phyloP scores from a whole-genome alignment of 2,888 invertebrate species.

The Xiphydria camelus region DNA sequence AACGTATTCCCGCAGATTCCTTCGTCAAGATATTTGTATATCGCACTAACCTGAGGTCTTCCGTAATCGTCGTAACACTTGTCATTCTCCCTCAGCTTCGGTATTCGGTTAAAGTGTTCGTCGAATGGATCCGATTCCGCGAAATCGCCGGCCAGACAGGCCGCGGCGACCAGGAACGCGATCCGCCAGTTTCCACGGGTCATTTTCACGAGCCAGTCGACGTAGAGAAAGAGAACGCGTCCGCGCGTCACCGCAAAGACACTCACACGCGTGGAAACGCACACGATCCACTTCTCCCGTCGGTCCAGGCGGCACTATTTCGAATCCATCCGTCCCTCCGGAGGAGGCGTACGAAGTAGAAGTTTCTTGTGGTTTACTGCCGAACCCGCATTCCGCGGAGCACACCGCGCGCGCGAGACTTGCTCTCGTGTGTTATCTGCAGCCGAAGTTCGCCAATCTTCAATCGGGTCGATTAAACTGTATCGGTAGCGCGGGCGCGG shows the following conservation, averaged over 20 bases:
- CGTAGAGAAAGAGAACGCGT: not conserved
- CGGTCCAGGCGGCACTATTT: constrained; percentile 12
- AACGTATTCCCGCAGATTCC: no score
- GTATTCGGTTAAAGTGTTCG: constrained; percentile 36
- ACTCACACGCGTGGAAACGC: no score
- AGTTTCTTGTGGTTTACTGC: constrained; percentile 27
- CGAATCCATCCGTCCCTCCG: constrained; percentile 17
- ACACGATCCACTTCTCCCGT: constrained; percentile 21
- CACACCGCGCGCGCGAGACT: not conserved
- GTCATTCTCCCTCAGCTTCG: constrained; percentile 44
- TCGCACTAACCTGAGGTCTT: constrained; percentile 44
- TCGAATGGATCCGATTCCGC: constrained; percentile 48
- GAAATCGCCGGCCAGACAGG: constrained; percentile 22
- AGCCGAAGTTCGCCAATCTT: not conserved
- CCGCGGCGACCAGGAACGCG: constrained; percentile 22
- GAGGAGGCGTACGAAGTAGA: not conserved
- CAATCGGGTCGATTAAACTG: not conserved
- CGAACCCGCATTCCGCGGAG: constrained; percentile 29
- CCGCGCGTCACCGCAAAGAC: not conserved
- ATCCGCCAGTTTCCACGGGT: constrained; percentile 15
- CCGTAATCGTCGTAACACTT: constrained; percentile 51
- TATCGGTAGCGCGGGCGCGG: no score
- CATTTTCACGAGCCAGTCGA: not conserved
- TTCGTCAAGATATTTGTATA: not conserved
- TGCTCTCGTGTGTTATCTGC: constrained; percentile 18